Evolutionary conservation across 1,140 invertebrate species (phyloP).

Genomic region (Drosophila pandora): DNA sequence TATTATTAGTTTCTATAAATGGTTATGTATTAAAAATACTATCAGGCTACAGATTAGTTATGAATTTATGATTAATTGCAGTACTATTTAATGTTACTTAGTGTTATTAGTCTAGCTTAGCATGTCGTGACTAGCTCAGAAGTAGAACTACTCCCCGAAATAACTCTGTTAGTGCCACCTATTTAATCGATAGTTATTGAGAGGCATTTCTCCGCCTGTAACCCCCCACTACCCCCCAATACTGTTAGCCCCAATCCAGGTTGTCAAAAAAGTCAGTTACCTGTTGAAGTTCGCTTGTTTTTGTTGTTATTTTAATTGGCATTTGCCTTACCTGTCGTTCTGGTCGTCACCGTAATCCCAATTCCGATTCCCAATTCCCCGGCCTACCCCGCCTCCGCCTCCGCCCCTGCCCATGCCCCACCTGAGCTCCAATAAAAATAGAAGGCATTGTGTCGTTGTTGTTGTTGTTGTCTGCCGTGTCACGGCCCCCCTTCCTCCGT

Average conservation of each 20-base stretch:
- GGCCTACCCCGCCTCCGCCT: too few relatives aligned
- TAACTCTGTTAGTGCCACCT: background rate
- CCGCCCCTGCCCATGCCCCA: background rate
- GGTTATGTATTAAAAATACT: too few relatives aligned
- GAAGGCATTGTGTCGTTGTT: constrained; percentile 41
- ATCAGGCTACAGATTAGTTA: too few relatives aligned
- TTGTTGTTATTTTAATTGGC: constrained; percentile 74
- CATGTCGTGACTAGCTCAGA: constrained; percentile 2
- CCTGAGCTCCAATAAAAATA: constrained; percentile 57
- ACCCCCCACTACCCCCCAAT: too few relatives aligned
- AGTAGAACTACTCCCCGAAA: background rate
- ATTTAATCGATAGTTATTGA: constrained; percentile 24
- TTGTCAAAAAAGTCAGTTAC: constrained; percentile 65
- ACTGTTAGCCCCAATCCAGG: constrained; percentile 32
- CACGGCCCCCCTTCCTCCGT: constrained; percentile 27
- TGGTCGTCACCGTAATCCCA: constrained; percentile 31
- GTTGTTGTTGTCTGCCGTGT: background rate
- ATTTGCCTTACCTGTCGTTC: constrained; percentile 59
- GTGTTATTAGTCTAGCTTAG: background rate
- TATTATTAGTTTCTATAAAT: too few relatives aligned
- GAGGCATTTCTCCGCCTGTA: constrained; percentile 11
- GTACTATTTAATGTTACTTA: too few relatives aligned
- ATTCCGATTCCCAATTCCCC: background rate
- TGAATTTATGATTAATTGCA: too few relatives aligned
- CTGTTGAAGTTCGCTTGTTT: constrained; percentile 62